Conservation (phyloP, 2,797 vertebrate genomes). For the Thripadectes ignobilis region DNA sequence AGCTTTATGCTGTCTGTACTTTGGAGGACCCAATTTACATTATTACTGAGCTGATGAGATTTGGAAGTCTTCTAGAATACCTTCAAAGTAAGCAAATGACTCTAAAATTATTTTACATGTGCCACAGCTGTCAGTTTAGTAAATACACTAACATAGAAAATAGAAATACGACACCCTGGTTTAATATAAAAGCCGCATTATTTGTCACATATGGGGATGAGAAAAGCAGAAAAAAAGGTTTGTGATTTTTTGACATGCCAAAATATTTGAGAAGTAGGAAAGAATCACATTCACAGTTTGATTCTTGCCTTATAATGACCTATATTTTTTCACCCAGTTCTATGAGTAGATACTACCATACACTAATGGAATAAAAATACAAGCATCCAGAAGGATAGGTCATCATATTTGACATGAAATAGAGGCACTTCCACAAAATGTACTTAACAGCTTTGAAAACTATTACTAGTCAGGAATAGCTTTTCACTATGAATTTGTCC, state of each 20-base stretch:
- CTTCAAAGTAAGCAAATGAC: slow-evolving; percentile 87
- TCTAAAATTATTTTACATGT: slow-evolving; percentile 45
- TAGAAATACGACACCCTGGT: background rate
- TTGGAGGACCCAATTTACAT: slow-evolving; percentile 95
- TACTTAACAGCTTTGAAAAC: slow-evolving; percentile 42
- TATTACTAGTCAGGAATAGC: background rate
- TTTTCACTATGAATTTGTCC: slow-evolving; percentile 22
- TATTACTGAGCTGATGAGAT: slow-evolving; percentile 95
- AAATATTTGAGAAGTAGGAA: background rate
- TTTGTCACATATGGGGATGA: background rate
- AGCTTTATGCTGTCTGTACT: slow-evolving; percentile 96
- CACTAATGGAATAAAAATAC: background rate
- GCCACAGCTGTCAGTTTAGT: slow-evolving; percentile 30
- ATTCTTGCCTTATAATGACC: background rate
- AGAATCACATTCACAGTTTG: background rate
- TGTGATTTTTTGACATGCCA: background rate
- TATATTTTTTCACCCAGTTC: background rate
- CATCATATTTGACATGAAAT: slow-evolving; percentile 21
- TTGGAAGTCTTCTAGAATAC: slow-evolving; percentile 91
- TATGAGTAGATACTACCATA: background rate
- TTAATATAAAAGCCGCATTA: background rate
- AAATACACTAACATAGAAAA: slow-evolving; percentile 12
- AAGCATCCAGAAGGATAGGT: background rate
- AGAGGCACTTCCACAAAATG: slow-evolving; percentile 10
- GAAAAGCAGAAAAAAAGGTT: background rate